Conservation (phyloP, 2,888 invertebrate genomes). For the Oscheius sp. region DNA sequence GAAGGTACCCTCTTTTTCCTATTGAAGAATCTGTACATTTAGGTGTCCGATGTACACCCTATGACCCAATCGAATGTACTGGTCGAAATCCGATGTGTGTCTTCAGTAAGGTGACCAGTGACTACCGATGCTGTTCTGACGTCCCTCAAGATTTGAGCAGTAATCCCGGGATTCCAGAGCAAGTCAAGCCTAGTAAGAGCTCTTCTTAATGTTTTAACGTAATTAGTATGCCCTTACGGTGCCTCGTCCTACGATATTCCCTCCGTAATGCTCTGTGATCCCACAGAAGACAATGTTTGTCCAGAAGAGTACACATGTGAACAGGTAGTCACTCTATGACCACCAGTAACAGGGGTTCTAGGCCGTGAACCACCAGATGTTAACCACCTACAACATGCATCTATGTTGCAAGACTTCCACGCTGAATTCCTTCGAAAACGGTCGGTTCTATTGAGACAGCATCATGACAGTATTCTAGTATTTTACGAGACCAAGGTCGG, state of each 20-base stretch:
- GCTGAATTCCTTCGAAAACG: conserved; percentile 61
- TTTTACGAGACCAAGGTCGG: conserved; percentile 67
- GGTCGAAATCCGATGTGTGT: conserved; percentile 64
- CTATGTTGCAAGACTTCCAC: conserved; percentile 63
- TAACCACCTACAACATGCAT: conserved; percentile 65
- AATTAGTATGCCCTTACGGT: conserved; percentile 61
- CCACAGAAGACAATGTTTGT: conserved; percentile 59
- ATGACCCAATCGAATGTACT: conserved; percentile 66
- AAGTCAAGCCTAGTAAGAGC: conserved; percentile 61
- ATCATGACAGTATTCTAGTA: conserved; percentile 42
- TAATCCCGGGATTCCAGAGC: conserved; percentile 63
- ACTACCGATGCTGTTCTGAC: conserved; percentile 63
- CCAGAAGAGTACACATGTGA: conserved; percentile 58
- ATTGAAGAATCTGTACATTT: not conserved
- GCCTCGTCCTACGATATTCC: conserved; percentile 63
- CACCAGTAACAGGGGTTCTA: not conserved
- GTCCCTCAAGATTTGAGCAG: conserved; percentile 59
- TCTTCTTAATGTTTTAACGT: not conserved
- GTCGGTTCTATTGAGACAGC: conserved; percentile 34
- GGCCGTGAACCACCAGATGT: conserved; percentile 63
- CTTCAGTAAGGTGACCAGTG: conserved; percentile 54
- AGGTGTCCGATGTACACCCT: conserved; percentile 61
- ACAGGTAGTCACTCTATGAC: conserved; percentile 29
- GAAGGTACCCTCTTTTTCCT: conserved; percentile 42
- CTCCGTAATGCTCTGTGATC: conserved; percentile 62